Conservation (phyloP, 1,140 invertebrate genomes). For the Aphaenogaster floridana region DNA sequence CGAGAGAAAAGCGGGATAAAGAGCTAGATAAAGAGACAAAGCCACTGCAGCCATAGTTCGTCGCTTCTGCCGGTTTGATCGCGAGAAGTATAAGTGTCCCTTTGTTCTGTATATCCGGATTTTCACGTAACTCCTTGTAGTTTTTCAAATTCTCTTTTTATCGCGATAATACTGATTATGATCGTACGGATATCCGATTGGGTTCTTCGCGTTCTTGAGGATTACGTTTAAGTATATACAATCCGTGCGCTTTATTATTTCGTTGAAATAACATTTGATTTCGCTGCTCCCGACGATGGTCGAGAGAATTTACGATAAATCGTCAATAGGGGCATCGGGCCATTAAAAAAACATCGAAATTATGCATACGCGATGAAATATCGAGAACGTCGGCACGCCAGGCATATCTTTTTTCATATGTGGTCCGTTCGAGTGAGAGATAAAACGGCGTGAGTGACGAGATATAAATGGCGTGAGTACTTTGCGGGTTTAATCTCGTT, state of each 20-base stretch:
- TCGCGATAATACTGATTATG: conserved; percentile 4
- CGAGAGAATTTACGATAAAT: conserved; percentile 7
- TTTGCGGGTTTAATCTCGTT: conserved; percentile 72
- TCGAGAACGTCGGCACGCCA: conserved; percentile 5
- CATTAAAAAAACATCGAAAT: conserved; percentile 19
- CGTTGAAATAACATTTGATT: neutral
- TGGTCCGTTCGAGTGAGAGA: neutral
- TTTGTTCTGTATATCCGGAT: conserved; percentile 9
- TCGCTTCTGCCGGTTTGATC: conserved; percentile 25
- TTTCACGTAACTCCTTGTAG: conserved; percentile 2
- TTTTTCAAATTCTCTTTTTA: conserved; percentile 7
- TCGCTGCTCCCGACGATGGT: neutral
- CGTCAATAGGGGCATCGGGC: neutral
- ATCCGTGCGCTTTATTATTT: neutral
- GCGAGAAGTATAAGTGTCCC: neutral
- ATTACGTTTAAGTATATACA: neutral
- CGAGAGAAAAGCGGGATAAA: conserved; percentile 45
- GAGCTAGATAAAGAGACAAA: conserved; percentile 41
- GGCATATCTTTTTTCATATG: conserved; percentile 25
- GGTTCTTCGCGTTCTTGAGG: neutral
- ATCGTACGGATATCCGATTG: neutral
- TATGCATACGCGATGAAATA: conserved; percentile 49
- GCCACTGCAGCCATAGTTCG: conserved; percentile 16
- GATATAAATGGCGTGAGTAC: conserved; percentile 57
- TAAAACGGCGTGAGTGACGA: conserved; percentile 41